Base-by-base conservation (phyloP, 2,113 vertebrate species). In the Narcine bancroftii region DNA sequence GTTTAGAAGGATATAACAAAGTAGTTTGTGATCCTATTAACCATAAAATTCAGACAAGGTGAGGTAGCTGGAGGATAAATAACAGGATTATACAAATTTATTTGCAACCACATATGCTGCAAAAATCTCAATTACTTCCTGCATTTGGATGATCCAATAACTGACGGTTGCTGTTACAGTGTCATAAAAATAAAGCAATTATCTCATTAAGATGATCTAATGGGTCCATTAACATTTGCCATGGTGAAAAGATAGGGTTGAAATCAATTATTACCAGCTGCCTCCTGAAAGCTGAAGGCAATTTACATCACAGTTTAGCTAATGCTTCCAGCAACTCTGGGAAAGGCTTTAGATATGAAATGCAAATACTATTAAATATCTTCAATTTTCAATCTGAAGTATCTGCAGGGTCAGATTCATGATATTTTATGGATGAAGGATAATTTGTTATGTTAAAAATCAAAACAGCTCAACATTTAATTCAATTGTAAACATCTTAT, bases 401-500 rank as follows among this genome's bases (percentile, higher is more conserved):
- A 69, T 5, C 19, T 69, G 7, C 6, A 47, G 6, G 11, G 39
- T 24, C 4, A 47, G 39, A 79, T 47, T 47, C 39, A 19, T 47
- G 17, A 6, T 6, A 79, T 10, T 79, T 6, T 45, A 47, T 47
- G 42, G 42, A 79, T 79, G 39, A 24, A 26, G 10, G 26, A 26
- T 29, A 7, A 72, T 72, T 72, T 75, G 39, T 15, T 13, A 39
- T 15, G 36, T 75, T 11, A 75, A 75, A 47, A 79, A 45, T 47
- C 39, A 79, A 77, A 45, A 4, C 36, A 39, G 36, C 36, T 76
- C 15, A 33, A 47, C 6, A 47, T 79, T 7, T 47, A 39, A 79
- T 47, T 77, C 39, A 45, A 77, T 79, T 79, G 47, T 79, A 79
- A 79, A 45, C 76, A 79, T 24, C 76, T 45, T 79, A 79, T 29